phyloP scores from a whole-genome alignment of 2,797 vertebrate species.

The Tokudaia tokunoshimensis region DNA sequence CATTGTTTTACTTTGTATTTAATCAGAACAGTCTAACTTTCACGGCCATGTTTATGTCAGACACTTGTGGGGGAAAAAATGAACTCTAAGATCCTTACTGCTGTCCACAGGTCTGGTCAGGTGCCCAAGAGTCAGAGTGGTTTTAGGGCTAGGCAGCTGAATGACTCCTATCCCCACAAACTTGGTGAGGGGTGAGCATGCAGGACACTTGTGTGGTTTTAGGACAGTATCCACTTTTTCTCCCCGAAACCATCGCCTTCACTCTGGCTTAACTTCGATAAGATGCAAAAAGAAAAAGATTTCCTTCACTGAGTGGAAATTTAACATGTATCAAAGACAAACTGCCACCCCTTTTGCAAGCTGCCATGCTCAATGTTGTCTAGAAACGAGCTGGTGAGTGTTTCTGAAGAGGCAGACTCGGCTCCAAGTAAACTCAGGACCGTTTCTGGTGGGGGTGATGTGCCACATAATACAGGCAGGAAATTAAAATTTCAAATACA shows the following conservation, averaged over 20 bases:
- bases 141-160: not conserved
- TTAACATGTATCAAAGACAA: not conserved
- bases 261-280: slow-evolving; percentile 6
- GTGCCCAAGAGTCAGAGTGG: not conserved
- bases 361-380: not conserved
- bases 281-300: slow-evolving; percentile 60
- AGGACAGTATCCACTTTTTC: slow-evolving; percentile 23
- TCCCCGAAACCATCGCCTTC: not conserved
- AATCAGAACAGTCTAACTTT: slow-evolving; percentile 71
- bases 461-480: not conserved
- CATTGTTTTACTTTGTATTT: slow-evolving; percentile 69
- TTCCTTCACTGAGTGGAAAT: not conserved
- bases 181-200: not conserved
- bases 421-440: not conserved
- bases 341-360: not conserved
- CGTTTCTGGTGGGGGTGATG: not conserved
- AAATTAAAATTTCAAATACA: slow-evolving; percentile 39
- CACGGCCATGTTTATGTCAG: slow-evolving; percentile 50
- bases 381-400: slow-evolving; percentile 31
- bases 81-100: not conserved
- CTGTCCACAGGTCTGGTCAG: not conserved
- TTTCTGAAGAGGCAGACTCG: slow-evolving; percentile 44
- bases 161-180: not conserved
- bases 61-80: slow-evolving; percentile 40
- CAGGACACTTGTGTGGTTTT: not conserved